phyloP scores from a whole-genome alignment of 2,113 vertebrate genomes.

The Datnioides undecimradiatus region DNA sequence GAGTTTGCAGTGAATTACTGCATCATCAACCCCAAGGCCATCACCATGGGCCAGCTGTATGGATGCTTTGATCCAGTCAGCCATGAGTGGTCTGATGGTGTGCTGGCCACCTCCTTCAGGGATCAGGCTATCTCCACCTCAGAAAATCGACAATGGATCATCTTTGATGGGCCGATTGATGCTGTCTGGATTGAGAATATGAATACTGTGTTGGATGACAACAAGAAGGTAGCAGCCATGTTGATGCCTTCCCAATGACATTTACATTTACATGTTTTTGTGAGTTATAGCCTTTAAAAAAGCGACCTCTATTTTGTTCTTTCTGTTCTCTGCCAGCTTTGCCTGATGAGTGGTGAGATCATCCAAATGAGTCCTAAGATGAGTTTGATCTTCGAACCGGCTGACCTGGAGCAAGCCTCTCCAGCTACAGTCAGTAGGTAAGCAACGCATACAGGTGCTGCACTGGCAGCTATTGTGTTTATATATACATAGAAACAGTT shows the following conservation, averaged over 20 bases:
- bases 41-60: conserved; percentile 94
- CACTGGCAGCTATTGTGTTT: not conserved
- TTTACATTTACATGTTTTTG: not conserved
- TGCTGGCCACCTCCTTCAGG: conserved; percentile 90
- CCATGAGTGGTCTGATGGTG: conserved; percentile 93
- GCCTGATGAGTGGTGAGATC: conserved; percentile 97
- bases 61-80: conserved; percentile 92
- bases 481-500: not conserved
- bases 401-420: conserved; percentile 93
- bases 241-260: not conserved
- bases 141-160: conserved; percentile 91
- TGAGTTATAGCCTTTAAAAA: not conserved
- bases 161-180: conserved; percentile 97
- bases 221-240: conserved; percentile 89
- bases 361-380: conserved; percentile 96
- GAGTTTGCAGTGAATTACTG: conserved; percentile 90
- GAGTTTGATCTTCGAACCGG: conserved; percentile 95
- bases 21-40: conserved; percentile 93
- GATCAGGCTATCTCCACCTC: conserved; percentile 87
- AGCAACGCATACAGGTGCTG: not conserved
- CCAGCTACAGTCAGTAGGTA: conserved; percentile 96
- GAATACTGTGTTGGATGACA: conserved; percentile 96
- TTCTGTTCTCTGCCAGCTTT: conserved; percentile 82
- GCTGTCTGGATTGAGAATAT: conserved; percentile 98
- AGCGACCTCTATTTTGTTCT: not conserved